Evolutionary conservation across 2,888 invertebrate species (phyloP), one percentile per base, ranked within the genome.

Genomic region (Agrilus cyanescens): DNA sequence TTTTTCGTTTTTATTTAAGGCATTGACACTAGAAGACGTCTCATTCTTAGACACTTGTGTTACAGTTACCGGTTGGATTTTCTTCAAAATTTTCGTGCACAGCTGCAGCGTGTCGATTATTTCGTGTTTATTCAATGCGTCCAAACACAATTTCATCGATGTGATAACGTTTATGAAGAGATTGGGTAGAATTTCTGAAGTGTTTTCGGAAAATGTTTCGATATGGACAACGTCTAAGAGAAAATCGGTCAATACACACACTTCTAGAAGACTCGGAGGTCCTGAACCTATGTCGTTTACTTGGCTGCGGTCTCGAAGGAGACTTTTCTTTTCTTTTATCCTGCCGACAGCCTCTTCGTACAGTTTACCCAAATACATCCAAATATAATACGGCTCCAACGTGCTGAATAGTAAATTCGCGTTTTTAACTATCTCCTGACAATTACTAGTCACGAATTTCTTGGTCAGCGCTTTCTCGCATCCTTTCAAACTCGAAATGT

Each of bases 391-490:
- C n/a, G 84, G 81, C 58, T 89, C 87, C 47, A 90, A 72, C 0
- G 86, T 82, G 41, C 82, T 82, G 60, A 91, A 85, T 18, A 91
- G 66, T 48, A 89, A 69, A 67, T 89, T 90, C 1, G 87, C 86
- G 14, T 85, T 85, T 65, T 89, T 89, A 12, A 83, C 71, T 32
- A 88, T 73, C 59, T 90, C 89, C 50, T 73, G 72, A 42, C 72
- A 70, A 50, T 69, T 69, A 43, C 66, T 62, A n/a, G 59, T 54
- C 7, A 66, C 57, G 44, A 65, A 66, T 32, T 63, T 56, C 48
- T 63, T 63, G 36, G 57, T 61, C 41, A 66, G 51, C 18, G 44
- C 37, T 16, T 50, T 54, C 12, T 60, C 57, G 10, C 50, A 53
- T 20, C 48, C 50, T 46, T 64, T 64, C 39, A 66, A 53, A 52